A percentile compares a stretch with the other conserved stretches of the same genome.
Conservation (phyloP, 2,797 vertebrate genomes). For the Liparis tanakae region DNA sequence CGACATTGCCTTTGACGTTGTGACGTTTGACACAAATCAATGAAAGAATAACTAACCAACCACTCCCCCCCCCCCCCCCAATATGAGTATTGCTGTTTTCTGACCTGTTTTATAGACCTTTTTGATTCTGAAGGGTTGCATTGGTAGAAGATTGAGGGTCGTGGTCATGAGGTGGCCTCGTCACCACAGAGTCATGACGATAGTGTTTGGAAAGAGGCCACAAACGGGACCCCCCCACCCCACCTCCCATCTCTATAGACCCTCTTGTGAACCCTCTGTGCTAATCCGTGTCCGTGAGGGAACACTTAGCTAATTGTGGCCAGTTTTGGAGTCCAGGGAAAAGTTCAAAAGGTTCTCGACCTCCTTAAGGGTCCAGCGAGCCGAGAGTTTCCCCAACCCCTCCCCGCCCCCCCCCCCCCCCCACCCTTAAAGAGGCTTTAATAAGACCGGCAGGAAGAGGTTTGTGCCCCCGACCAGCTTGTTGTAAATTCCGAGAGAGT, state of each 20-base stretch:
- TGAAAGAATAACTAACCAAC: neutral
- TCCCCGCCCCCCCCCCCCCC: neutral
- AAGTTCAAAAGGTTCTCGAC: constrained; percentile 28
- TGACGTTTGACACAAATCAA: neutral
- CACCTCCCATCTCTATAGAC: neutral
- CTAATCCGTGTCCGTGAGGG: constrained; percentile 47
- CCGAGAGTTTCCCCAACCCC: constrained; percentile 6
- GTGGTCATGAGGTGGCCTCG: constrained; percentile 32
- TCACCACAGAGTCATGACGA: constrained; percentile 2
- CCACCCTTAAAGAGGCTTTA: neutral
- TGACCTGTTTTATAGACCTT: too few relatives aligned
- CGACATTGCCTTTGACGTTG: too few relatives aligned
- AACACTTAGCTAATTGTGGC: constrained; percentile 53
- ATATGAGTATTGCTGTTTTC: constrained; percentile 2
- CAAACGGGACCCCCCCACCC: constrained; percentile 1
- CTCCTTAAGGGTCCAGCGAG: constrained; percentile 14
- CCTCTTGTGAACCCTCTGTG: constrained; percentile 42
- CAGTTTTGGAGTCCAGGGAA: constrained; percentile 30
- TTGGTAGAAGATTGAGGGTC: constrained; percentile 39
- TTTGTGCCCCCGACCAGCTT: constrained; percentile 6
- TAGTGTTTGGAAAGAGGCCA: constrained; percentile 36
- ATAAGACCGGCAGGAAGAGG: constrained; percentile 12
- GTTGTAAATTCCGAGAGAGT: neutral
- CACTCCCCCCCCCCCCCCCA: too few relatives aligned
- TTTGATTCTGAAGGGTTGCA: constrained; percentile 31